Base-by-base conservation (phyloP, 2,888 invertebrate genomes). In the Poecilus cupreus region DNA sequence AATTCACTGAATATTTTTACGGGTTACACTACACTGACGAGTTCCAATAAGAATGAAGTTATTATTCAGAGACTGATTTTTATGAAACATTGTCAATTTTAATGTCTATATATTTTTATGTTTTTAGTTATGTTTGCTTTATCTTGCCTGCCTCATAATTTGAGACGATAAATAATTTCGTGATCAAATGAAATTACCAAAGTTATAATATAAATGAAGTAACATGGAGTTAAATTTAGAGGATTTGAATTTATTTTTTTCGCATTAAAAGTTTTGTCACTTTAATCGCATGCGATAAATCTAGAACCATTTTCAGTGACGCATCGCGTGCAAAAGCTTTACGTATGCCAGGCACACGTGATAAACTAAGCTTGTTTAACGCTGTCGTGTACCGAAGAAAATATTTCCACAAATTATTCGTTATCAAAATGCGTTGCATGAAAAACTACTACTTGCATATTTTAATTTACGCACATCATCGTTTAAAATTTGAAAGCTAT, bases 181-280 rank as follows among this genome's bases (percentile, higher is more conserved):
- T 60, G 24, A 22, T 60, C 24, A n/a, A 60, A 13, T 24, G 22
- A 6, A 60, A n/a, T 60, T 60, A 26, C 11, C 26, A 6, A 60
- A 26, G n/a, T 60, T 60, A n/a, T 60, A 46, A 5, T 20, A 49
- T 10, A 51, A 51, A 20, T 18, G 11, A 51, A 51, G 18, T 51
- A 20, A 32, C 1, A 32, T 32, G 4, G 5, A 20, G 10, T 51
- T 49, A n/a, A 49, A n/a, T 16, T n/a, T 2, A 49, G 16, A 0
- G 13, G 13, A 49, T 49, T 49, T 49, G 13, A 49, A 49, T 49
- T 49, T 49, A 49, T 16, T 49, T 13, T 49, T 49, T 51, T 18
- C 20, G 8, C 51, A 51, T 51, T 51, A 51, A 51, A 51, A 51
- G 51, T 51, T 51, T 51, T 51, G 20, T 51, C 51, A 20, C 51